These are phyloP conservation scores for Chirona hameri DNA, from an alignment of 2,888 invertebrate genomes.

Conservation along the genomic window DNA sequence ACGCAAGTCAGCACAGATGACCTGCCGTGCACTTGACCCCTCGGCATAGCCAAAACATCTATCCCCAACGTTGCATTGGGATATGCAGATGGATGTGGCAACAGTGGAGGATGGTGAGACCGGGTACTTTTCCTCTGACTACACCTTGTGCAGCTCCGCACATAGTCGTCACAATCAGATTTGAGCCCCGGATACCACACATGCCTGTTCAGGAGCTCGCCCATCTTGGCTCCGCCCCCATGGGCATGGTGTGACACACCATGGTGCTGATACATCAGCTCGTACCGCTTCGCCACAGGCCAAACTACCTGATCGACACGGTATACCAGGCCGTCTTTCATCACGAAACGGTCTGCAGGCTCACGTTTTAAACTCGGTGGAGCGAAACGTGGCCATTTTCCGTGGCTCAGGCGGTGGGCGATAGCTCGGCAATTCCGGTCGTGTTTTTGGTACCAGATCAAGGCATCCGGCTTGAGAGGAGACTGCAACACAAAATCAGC, in stretches of 20 bases:
- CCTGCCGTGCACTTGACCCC: neutral
- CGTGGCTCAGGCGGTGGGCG: neutral
- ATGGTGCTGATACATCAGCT: neutral
- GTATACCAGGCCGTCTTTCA: neutral
- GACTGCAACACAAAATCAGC: no score
- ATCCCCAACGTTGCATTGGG: neutral
- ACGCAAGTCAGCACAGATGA: neutral
- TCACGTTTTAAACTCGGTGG: neutral
- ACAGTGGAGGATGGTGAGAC: neutral
- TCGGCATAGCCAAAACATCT: neutral
- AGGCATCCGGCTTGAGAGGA: neutral
- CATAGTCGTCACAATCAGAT: neutral
- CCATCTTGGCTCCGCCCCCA: neutral
- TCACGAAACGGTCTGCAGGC: no score
- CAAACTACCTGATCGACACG: neutral
- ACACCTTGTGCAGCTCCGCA: neutral
- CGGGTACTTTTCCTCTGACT: neutral
- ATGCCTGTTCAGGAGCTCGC: neutral
- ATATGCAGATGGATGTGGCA: neutral
- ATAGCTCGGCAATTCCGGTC: neutral
- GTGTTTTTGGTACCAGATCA: neutral
- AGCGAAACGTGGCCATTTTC: neutral
- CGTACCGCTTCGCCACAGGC: neutral
- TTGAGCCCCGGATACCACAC: neutral
- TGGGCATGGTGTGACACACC: neutral